These are phyloP conservation scores for Orchesella flavescens DNA, from an alignment of 2,888 invertebrate genomes.

Conservation along the genomic window DNA sequence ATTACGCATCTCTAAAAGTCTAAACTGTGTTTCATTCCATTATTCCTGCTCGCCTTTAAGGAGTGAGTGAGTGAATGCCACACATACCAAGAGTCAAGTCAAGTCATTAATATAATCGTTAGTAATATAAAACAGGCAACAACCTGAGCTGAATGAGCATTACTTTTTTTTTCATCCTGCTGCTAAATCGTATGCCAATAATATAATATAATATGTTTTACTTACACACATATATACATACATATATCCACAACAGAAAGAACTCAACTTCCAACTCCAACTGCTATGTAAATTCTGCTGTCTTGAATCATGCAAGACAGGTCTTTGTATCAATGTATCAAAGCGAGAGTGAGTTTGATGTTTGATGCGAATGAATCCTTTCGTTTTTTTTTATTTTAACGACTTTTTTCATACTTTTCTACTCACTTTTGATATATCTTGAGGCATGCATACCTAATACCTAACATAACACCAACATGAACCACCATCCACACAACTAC, in stretches of 20 bases:
- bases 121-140: neutral
- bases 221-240: neutral
- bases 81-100: no score
- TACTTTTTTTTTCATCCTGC: neutral
- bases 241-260: no score
- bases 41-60: no score
- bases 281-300: neutral
- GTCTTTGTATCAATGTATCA: neutral
- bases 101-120: no score
- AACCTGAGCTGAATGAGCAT: neutral
- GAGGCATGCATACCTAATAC: conserved; percentile 4
- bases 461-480: no score
- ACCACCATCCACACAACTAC: no score
- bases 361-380: conserved; percentile 1
- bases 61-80: no score
- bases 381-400: conserved; percentile 22
- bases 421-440: conserved; percentile 22
- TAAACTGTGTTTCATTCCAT: no score
- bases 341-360: conserved; percentile 29
- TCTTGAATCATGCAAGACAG: neutral
- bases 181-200: neutral
- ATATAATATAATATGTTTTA: conserved; percentile 1
- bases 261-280: no score
- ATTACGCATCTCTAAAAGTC: no score
- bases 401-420: conserved; percentile 18